phyloP scores from a whole-genome alignment of 2,113 vertebrate species.

The Cephalopterus ornatus region DNA sequence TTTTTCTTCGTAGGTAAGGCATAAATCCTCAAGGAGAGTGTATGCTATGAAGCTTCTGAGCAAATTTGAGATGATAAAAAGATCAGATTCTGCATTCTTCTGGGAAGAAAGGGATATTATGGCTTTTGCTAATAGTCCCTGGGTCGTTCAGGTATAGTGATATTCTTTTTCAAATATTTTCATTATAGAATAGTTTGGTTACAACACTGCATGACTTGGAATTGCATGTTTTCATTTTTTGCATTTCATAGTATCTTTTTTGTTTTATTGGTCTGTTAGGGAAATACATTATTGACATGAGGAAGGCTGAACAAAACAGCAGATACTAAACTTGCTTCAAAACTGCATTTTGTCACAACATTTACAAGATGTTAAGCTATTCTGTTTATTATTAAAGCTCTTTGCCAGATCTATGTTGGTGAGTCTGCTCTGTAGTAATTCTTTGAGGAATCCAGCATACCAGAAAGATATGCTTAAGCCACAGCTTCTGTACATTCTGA shows the following conservation, averaged over 20 bases:
- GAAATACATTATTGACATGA: not conserved
- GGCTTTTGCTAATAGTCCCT: conserved; percentile 96
- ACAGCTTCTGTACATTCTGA: not conserved
- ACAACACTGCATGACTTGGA: not conserved
- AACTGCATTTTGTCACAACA: not conserved
- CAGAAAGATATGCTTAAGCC: not conserved
- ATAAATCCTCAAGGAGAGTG: conserved; percentile 92
- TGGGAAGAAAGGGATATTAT: conserved; percentile 99
- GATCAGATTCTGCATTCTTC: conserved; percentile 98
- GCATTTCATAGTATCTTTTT: not conserved
- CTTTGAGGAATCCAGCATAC: not conserved
- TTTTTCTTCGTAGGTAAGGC: conserved; percentile 86
- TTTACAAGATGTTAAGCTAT: not conserved
- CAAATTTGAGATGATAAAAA: conserved; percentile 99
- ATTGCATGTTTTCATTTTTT: not conserved
- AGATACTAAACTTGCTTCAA: not conserved
- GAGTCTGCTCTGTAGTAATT: not conserved
- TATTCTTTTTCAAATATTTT: not conserved
- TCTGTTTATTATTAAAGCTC: not conserved
- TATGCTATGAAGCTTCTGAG: conserved; percentile 99
- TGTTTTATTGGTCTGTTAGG: not conserved
- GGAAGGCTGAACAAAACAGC: not conserved
- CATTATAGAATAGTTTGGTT: not conserved
- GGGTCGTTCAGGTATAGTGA: conserved; percentile 95
- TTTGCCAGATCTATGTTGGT: not conserved